A percentile compares a stretch with the other conserved stretches of the same genome.
phyloP scores from a whole-genome alignment of 2,113 vertebrate species.

The Heteronetta atricapilla region DNA sequence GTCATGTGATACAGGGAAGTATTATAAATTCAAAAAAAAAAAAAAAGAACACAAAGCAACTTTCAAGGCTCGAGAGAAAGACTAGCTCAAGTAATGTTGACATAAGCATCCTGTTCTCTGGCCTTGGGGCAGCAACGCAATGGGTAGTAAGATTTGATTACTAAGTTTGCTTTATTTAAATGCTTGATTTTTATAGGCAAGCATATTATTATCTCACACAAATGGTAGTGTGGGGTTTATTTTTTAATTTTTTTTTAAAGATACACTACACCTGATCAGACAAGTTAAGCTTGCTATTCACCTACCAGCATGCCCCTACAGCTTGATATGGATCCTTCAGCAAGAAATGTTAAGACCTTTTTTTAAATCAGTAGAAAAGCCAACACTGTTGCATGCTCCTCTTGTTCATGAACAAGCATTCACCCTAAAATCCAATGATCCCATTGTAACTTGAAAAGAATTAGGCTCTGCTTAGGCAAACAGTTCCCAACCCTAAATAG shows the following conservation, averaged over 20 bases:
- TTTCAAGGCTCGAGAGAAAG: slow-evolving; percentile 10
- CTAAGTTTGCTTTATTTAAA: slow-evolving; percentile 41
- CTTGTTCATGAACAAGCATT: background rate
- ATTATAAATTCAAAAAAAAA: background rate
- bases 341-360: background rate
- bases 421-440: background rate
- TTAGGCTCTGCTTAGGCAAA: background rate
- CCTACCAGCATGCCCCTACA: background rate
- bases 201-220: slow-evolving; percentile 11
- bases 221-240: background rate
- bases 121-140: slow-evolving; percentile 19
- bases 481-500: background rate
- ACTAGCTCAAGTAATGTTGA: background rate
- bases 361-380: background rate
- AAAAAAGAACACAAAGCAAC: background rate
- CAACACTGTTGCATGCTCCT: background rate
- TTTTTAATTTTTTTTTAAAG: background rate
- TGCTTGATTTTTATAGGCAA: slow-evolving; percentile 30
- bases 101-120: background rate
- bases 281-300: slow-evolving; percentile 1
- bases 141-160: slow-evolving; percentile 30
- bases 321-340: background rate
- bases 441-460: background rate
- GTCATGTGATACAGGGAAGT: background rate
- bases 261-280: background rate